Evolutionary conservation across 2,888 invertebrate species (phyloP).

Genomic region (Noctua janthina): DNA sequence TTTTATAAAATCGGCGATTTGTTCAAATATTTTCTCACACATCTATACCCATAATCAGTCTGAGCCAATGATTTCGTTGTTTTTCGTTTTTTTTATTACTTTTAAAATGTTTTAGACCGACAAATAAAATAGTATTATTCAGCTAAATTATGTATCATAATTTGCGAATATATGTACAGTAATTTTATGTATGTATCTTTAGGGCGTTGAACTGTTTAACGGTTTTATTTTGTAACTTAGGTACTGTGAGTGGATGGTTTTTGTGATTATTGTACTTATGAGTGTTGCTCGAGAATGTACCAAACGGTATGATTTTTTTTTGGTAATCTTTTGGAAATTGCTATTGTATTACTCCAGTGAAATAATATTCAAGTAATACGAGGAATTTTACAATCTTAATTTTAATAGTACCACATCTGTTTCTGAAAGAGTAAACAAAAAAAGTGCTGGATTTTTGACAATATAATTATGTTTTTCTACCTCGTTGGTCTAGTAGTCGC

Average conservation of each 20-base stretch:
- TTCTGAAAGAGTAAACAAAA: neutral
- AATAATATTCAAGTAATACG: neutral
- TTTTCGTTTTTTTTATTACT: constrained; percentile 73
- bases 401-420: neutral
- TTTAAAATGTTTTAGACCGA: constrained; percentile 64
- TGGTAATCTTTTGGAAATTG: constrained; percentile 20
- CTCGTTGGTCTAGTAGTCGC: no score
- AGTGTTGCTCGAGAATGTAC: constrained; percentile 73
- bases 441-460: neutral
- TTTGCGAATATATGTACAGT: constrained; percentile 70
- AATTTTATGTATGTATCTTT: constrained; percentile 61
- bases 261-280: constrained; percentile 87
- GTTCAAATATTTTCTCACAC: constrained; percentile 25
- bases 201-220: constrained; percentile 64
- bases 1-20: neutral
- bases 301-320: constrained; percentile 52
- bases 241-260: constrained; percentile 71
- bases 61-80: constrained; percentile 81
- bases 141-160: constrained; percentile 79
- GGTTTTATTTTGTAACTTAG: constrained; percentile 56
- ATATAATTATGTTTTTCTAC: neutral
- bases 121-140: constrained; percentile 72
- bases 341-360: constrained; percentile 30
- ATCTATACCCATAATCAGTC: constrained; percentile 54
- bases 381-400: neutral